Conservation (phyloP, 2,797 vertebrate genomes). For the Astyanax mexicanus region DNA sequence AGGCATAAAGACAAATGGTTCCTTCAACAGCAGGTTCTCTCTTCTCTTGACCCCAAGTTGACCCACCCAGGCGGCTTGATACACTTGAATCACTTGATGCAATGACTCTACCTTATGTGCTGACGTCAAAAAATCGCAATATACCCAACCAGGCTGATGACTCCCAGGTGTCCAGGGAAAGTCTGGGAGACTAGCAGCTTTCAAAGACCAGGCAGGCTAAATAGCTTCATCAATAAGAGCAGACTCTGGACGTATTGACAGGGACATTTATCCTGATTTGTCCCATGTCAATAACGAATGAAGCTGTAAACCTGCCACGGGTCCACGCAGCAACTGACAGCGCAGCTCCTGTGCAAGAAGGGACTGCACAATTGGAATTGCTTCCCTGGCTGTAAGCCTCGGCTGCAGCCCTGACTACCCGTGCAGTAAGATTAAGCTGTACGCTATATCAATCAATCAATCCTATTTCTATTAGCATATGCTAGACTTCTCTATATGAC, state of each 20-base stretch:
- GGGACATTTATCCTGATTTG: slow-evolving; percentile 81
- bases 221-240: slow-evolving; percentile 78
- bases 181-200: slow-evolving; percentile 54
- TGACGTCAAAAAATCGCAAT: slow-evolving; percentile 55
- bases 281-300: slow-evolving; percentile 78
- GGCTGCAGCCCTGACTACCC: slow-evolving; percentile 33
- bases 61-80: slow-evolving; percentile 66
- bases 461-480: slow-evolving; percentile 12
- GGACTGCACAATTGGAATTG: slow-evolving; percentile 51
- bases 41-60: slow-evolving; percentile 48
- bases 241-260: slow-evolving; percentile 72
- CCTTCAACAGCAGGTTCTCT: slow-evolving; percentile 4
- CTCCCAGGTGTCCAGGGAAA: slow-evolving; percentile 43
- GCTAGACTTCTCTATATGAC: neutral
- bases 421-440: slow-evolving; percentile 63
- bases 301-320: slow-evolving; percentile 63
- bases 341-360: neutral
- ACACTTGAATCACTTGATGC: too few species aligned
- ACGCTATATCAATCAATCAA: slow-evolving; percentile 67
- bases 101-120: slow-evolving; percentile 62
- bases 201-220: slow-evolving; percentile 69
- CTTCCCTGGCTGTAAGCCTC: slow-evolving; percentile 41
- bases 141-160: slow-evolving; percentile 18
- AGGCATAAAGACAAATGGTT: neutral
- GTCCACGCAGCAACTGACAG: neutral